Conservation (phyloP, 2,113 vertebrate species). For the Sinocyclocheilus anophthalmus region DNA sequence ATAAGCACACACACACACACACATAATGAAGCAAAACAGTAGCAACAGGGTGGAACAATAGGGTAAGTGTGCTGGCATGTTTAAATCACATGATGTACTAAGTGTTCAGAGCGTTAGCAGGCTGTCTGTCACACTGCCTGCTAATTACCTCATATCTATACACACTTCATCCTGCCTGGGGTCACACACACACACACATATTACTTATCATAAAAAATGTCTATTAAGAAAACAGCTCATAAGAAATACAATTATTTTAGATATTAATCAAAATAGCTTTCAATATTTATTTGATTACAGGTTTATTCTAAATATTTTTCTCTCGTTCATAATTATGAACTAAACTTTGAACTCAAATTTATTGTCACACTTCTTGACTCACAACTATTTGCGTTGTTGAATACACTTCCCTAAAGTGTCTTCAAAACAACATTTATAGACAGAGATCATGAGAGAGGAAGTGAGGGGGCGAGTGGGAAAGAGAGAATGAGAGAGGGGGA, state of each 20-base stretch:
- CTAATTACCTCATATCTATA: constrained; percentile 37
- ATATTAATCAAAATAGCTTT: neutral
- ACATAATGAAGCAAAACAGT: neutral
- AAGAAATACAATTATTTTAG: neutral
- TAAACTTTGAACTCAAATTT: neutral
- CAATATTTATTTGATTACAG: neutral
- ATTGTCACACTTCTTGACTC: neutral
- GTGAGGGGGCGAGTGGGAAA: constrained; percentile 51
- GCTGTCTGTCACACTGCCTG: constrained; percentile 18
- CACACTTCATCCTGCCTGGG: constrained; percentile 5
- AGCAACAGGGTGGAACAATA: constrained; percentile 21
- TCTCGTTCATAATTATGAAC: no score
- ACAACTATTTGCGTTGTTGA: neutral
- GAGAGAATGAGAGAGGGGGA: neutral
- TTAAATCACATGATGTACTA: constrained; percentile 35
- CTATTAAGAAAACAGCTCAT: neutral
- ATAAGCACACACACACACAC: constrained; percentile 37
- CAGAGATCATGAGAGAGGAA: constrained; percentile 54
- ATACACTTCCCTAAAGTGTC: constrained; percentile 19
- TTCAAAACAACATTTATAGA: constrained; percentile 26
- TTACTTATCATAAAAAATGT: neutral
- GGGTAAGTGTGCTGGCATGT: neutral
- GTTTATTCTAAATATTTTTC: no score
- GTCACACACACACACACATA: neutral
- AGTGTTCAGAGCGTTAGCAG: constrained; percentile 1